A percentile compares a stretch with the other conserved stretches of the same genome.
phyloP scores from a whole-genome alignment of 53 echinoderm and acorn worm genomes.

The Antedon mediterranea region DNA sequence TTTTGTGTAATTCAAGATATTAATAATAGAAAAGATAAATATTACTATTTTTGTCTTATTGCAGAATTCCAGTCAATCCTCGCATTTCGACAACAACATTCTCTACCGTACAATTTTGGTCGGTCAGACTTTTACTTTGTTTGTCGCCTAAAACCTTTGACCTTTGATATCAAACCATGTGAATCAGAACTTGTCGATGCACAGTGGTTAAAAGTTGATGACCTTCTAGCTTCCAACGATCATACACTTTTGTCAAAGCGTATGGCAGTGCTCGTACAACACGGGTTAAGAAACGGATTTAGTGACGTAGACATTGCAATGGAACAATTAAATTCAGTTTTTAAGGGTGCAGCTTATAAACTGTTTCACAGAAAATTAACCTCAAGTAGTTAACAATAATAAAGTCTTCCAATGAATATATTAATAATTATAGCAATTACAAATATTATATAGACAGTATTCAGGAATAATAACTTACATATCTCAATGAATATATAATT shows the following conservation, averaged over 20 bases:
- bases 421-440: too few species aligned
- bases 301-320: slow-evolving; percentile 54
- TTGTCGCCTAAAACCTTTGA: slow-evolving; percentile 67
- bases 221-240: slow-evolving; percentile 21
- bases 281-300: slow-evolving; percentile 52
- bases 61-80: slow-evolving; percentile 86
- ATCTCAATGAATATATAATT: too few species aligned
- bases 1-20: too few species aligned
- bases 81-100: slow-evolving; percentile 84
- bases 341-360: slow-evolving; percentile 59
- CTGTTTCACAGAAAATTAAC: slow-evolving; percentile 38
- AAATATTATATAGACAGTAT: too few species aligned
- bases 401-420: too few species aligned
- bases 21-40: too few species aligned
- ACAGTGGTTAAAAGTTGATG: slow-evolving; percentile 62
- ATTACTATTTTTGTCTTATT: neutral
- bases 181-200: slow-evolving; percentile 57
- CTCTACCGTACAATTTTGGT: slow-evolving; percentile 66
- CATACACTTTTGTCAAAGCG: slow-evolving; percentile 49
- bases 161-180: slow-evolving; percentile 84
- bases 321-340: slow-evolving; percentile 68
- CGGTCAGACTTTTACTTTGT: slow-evolving; percentile 93
- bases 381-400: too few species aligned
- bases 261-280: slow-evolving; percentile 34
- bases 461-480: too few species aligned